phyloP scores from a whole-genome alignment of 1,140 invertebrate genomes.

The Tetramorium parvispinum region DNA sequence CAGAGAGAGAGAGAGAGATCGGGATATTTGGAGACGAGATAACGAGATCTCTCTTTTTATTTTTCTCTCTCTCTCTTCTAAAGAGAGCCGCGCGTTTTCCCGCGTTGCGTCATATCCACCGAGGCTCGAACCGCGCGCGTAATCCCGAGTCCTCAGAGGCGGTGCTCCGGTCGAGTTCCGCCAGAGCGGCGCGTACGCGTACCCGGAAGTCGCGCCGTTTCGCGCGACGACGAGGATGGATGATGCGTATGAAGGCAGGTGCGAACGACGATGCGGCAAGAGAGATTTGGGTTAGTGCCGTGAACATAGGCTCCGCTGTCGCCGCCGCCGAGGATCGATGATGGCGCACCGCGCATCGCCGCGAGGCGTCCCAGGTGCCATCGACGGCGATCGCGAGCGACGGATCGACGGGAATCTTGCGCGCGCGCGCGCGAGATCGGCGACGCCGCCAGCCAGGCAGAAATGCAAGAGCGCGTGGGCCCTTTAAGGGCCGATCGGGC shows the following conservation, averaged over 20 bases:
- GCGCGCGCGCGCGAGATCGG: background rate
- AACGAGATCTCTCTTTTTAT: background rate
- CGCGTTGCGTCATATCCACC: background rate
- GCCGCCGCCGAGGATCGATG: slow-evolving; percentile 17
- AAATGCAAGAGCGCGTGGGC: background rate
- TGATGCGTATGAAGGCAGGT: background rate
- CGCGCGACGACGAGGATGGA: background rate
- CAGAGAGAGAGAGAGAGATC: background rate
- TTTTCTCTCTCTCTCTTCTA: background rate
- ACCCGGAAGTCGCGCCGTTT: background rate
- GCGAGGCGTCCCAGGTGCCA: background rate
- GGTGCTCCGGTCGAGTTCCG: background rate
- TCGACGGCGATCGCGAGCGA: background rate
- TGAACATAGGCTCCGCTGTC: background rate
- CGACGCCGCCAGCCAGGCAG: background rate
- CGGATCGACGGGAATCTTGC: background rate
- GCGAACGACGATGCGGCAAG: background rate
- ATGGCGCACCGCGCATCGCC: slow-evolving; percentile 18
- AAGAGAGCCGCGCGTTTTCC: background rate
- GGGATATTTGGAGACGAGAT: slow-evolving; percentile 26
- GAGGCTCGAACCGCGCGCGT: background rate
- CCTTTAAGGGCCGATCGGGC: background rate
- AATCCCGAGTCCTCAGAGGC: too few species aligned
- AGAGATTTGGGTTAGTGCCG: background rate
- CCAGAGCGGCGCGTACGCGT: background rate